A percentile compares a stretch with the other conserved stretches of the same genome.
Evolutionary conservation across 1,140 invertebrate species (phyloP).

Genomic region (Drosophila bocqueti): DNA sequence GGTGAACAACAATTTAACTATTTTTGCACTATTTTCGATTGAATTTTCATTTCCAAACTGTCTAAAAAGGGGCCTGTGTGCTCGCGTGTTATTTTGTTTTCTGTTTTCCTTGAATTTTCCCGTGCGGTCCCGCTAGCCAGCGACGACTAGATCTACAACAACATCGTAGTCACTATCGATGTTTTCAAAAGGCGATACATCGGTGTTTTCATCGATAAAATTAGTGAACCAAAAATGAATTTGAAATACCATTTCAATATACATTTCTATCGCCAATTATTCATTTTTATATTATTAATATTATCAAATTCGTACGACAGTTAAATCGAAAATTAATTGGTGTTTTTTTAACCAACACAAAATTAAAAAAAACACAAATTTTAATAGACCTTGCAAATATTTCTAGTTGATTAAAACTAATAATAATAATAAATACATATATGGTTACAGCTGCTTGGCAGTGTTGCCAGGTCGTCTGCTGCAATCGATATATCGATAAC

Average conservation of each 20-base stretch:
- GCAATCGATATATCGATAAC: slow-evolving; percentile 66
- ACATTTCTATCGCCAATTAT: neutral
- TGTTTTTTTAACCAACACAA: no score
- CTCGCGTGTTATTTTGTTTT: slow-evolving; percentile 18
- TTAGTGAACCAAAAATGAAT: neutral
- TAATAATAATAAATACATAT: no score
- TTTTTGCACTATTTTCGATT: slow-evolving; percentile 61
- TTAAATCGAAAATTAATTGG: neutral
- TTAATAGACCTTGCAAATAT: neutral
- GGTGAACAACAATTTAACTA: slow-evolving; percentile 44
- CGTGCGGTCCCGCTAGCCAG: slow-evolving; percentile 62
- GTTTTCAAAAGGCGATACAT: neutral
- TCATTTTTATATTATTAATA: neutral
- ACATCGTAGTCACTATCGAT: neutral
- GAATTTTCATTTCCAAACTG: slow-evolving; percentile 42
- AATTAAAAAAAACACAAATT: neutral
- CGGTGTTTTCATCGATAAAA: neutral
- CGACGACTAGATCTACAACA: slow-evolving; percentile 29
- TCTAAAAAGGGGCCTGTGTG: slow-evolving; percentile 15
- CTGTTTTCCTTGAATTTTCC: slow-evolving; percentile 20
- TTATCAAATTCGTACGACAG: neutral
- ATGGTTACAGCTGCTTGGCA: slow-evolving; percentile 61
- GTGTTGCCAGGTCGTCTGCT: slow-evolving; percentile 24
- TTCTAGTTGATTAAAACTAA: neutral
- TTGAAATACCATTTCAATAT: neutral